phyloP scores from a whole-genome alignment of 2,113 vertebrate genomes.

The Chlorodrepanis virens region DNA sequence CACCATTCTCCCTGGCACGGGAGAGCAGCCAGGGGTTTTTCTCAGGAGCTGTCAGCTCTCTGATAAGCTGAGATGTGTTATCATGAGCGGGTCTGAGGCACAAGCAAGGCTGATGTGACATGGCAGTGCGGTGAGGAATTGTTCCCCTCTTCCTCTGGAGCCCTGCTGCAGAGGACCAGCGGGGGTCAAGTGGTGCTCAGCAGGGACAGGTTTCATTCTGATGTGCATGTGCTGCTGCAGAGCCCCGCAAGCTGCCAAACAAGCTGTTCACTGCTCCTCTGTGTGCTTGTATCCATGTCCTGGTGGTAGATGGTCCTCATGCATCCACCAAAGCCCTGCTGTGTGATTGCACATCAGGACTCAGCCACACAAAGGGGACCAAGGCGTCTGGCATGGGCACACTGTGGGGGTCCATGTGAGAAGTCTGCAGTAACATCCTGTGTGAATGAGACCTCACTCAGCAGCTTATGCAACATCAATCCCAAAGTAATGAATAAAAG shows the following conservation, averaged over 20 bases:
- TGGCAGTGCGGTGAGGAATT: neutral
- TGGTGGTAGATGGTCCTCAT: neutral
- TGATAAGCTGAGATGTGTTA: neutral
- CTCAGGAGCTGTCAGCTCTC: slow-evolving; percentile 6
- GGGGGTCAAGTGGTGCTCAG: neutral
- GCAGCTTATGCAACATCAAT: neutral
- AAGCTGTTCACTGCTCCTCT: neutral
- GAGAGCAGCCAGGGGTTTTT: neutral
- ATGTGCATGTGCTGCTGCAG: accelerated
- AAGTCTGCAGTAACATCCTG: neutral
- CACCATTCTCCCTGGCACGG: neutral
- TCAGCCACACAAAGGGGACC: neutral
- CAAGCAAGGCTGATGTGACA: neutral
- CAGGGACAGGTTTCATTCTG: neutral
- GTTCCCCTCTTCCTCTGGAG: neutral
- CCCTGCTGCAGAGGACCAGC: neutral
- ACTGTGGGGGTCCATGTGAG: neutral
- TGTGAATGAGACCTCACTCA: neutral
- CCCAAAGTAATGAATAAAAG: neutral
- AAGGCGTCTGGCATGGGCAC: neutral
- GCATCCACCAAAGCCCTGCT: neutral
- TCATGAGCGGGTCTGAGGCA: neutral
- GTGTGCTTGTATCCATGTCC: neutral
- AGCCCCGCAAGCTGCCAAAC: neutral
- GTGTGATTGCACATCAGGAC: neutral